phyloP scores from a whole-genome alignment of 2,888 invertebrate genomes.

The Aporophyla lueneburgensis region DNA sequence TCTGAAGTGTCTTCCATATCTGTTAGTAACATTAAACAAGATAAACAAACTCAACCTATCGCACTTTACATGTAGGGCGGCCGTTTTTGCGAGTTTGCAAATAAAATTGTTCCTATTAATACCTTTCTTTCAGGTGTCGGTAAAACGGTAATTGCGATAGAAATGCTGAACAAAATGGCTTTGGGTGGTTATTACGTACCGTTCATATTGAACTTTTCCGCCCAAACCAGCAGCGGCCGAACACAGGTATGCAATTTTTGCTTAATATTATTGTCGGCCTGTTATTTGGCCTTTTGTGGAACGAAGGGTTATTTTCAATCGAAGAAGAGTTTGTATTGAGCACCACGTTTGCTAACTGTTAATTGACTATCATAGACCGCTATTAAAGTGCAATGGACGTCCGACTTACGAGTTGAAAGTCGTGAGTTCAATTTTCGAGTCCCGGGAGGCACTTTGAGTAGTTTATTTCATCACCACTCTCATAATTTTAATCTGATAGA shows the following conservation, averaged over 20 bases:
- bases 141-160: slow-evolving; percentile 96
- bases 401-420: background rate
- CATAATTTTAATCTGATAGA: background rate
- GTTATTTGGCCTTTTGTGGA: background rate
- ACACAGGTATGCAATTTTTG: slow-evolving; percentile 90
- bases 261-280: background rate
- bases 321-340: background rate
- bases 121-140: slow-evolving; percentile 93
- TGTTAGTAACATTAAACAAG: background rate
- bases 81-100: background rate
- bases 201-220: slow-evolving; percentile 96
- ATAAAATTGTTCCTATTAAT: background rate
- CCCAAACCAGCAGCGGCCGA: slow-evolving; percentile 96
- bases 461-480: background rate
- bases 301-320: background rate
- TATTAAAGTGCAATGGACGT: background rate
- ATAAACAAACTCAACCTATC: background rate
- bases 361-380: background rate
- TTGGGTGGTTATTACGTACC: slow-evolving; percentile 92
- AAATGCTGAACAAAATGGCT: slow-evolving; percentile 92
- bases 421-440: background rate
- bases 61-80: background rate
- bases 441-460: too few species aligned
- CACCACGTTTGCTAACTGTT: background rate
- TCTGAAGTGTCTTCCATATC: background rate